These are phyloP conservation scores for Ganaspis brasiliensis DNA, from an alignment of 2,888 invertebrate genomes.

Conservation along the genomic window DNA sequence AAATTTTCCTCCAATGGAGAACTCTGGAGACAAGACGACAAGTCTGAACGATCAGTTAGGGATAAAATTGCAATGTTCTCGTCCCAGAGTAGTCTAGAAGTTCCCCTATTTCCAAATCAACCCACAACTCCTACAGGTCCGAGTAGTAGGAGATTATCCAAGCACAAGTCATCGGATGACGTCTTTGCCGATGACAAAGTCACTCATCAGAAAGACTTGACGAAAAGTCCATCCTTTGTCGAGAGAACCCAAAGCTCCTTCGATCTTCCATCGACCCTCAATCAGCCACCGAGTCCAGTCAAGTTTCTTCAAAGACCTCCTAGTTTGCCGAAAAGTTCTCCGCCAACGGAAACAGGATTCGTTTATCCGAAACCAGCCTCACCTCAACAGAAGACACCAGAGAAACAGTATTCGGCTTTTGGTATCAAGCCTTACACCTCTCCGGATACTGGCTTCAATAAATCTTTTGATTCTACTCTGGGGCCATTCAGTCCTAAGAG, in stretches of 20 bases:
- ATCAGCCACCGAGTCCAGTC: neutral
- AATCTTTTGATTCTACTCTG: neutral
- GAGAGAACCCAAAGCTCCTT: slow-evolving; percentile 74
- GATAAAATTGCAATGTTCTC: slow-evolving; percentile 95
- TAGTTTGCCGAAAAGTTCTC: slow-evolving; percentile 60
- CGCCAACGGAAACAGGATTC: slow-evolving; percentile 50
- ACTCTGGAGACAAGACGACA: slow-evolving; percentile 87
- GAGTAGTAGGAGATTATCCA: slow-evolving; percentile 78
- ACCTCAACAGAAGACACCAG: neutral
- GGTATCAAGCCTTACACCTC: slow-evolving; percentile 16
- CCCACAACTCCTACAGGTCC: slow-evolving; percentile 76
- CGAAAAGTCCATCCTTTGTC: slow-evolving; percentile 61
- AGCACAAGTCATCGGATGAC: slow-evolving; percentile 79
- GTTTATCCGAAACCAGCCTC: slow-evolving; percentile 12
- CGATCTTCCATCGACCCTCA: slow-evolving; percentile 65
- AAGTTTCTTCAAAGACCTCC: slow-evolving; percentile 56
- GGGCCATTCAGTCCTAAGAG: slow-evolving; percentile 8
- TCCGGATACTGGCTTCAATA: neutral
- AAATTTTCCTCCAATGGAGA: slow-evolving; percentile 77
- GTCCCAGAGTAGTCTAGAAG: slow-evolving; percentile 71
- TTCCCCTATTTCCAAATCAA: slow-evolving; percentile 69
- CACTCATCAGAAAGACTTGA: slow-evolving; percentile 58
- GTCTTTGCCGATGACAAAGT: slow-evolving; percentile 73
- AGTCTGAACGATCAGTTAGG: slow-evolving; percentile 90
- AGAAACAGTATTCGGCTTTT: neutral